A percentile compares a stretch with the other conserved stretches of the same genome.
These are phyloP conservation scores for Atlantisia rogersi DNA, from an alignment of 2,113 vertebrate species.

Conservation along the genomic window DNA sequence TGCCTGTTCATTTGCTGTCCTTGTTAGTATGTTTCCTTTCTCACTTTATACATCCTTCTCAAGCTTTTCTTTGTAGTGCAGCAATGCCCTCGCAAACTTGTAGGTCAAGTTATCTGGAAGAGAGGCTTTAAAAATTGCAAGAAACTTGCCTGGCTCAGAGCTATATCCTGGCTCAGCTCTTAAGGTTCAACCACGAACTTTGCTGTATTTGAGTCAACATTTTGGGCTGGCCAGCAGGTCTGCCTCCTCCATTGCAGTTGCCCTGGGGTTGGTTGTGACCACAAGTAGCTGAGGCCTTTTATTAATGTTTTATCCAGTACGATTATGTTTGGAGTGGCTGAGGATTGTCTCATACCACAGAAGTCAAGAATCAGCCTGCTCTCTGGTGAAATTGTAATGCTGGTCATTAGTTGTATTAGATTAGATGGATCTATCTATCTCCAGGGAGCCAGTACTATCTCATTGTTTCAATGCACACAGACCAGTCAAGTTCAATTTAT, in stretches of 20 bases:
- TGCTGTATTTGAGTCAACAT: neutral
- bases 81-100: neutral
- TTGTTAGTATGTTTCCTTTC: neutral
- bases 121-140: neutral
- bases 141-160: neutral
- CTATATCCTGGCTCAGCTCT: neutral
- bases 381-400: neutral
- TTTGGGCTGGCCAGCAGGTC: neutral
- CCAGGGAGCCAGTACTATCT: neutral
- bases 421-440: conserved; percentile 23
- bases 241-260: neutral
- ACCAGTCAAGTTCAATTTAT: conserved; percentile 35
- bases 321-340: neutral
- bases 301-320: neutral
- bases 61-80: neutral
- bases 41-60: neutral
- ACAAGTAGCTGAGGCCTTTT: neutral
- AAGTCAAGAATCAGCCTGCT: conserved; percentile 12
- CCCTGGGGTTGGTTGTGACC: neutral
- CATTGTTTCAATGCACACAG: conserved; percentile 23
- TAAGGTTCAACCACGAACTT: neutral
- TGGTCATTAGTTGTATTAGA: conserved; percentile 9
- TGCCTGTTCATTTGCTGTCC: neutral
- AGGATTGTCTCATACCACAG: neutral
- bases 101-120: neutral